Conservation (phyloP, 2,888 invertebrate genomes). For the Athrips mouffetella region DNA sequence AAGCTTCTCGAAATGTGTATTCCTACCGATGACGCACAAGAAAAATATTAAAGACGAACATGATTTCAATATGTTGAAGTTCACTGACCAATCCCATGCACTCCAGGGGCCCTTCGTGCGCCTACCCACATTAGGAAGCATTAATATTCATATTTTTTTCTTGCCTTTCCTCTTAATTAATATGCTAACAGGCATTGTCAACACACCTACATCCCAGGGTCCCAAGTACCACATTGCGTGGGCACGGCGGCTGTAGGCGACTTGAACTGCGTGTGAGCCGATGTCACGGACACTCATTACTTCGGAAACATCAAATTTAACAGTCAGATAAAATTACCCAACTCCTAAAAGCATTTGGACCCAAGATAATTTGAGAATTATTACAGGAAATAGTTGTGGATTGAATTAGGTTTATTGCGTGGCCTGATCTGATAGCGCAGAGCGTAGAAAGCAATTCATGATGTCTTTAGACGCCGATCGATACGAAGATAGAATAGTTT, state of each 20-base stretch:
- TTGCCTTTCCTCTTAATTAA: constrained; percentile 74
- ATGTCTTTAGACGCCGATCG: background rate
- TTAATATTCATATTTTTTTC: constrained; percentile 66
- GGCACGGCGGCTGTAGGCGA: constrained; percentile 54
- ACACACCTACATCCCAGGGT: constrained; percentile 58
- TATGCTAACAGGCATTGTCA: constrained; percentile 74
- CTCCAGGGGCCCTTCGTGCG: background rate
- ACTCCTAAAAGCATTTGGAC: background rate
- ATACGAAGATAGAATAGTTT: background rate
- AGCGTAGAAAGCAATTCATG: background rate
- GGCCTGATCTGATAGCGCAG: background rate
- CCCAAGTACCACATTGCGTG: constrained; percentile 44
- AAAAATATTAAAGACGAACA: background rate
- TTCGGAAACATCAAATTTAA: constrained; percentile 30
- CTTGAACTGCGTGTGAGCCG: constrained; percentile 51
- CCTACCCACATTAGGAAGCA: constrained; percentile 39
- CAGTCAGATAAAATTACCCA: constrained; percentile 13
- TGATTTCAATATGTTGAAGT: background rate
- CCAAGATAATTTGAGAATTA: background rate
- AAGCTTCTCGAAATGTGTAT: background rate
- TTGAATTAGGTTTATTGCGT: background rate
- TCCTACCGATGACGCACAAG: background rate
- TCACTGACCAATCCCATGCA: constrained; percentile 11
- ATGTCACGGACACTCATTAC: constrained; percentile 59
- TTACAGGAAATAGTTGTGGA: constrained; percentile 3